Conservation (phyloP, 35 echinoderm and acorn worm species). For the Heliocidaris erythrogramma region DNA sequence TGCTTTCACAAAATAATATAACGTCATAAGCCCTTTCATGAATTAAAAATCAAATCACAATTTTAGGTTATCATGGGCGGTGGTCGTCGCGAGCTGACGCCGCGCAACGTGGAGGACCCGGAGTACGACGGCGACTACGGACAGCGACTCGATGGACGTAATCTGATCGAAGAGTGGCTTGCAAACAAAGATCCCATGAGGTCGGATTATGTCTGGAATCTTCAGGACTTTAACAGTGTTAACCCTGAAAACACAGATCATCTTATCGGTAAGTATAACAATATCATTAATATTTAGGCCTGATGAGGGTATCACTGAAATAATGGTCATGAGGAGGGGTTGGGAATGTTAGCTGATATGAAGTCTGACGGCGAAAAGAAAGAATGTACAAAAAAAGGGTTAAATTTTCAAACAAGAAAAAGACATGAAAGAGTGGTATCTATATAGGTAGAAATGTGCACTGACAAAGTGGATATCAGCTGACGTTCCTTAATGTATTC, state of each 20-base stretch:
- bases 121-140: constrained; percentile 66
- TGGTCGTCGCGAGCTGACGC: constrained; percentile 69
- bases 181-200: constrained; percentile 54
- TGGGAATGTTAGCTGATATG: too few relatives aligned
- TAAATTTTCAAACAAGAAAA: too few relatives aligned
- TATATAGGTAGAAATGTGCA: too few relatives aligned
- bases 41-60: background rate
- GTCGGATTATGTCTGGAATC: constrained; percentile 84
- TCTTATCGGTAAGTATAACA: constrained; percentile 69
- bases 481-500: too few relatives aligned
- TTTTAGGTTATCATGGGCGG: constrained; percentile 86
- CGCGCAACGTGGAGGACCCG: constrained; percentile 54
- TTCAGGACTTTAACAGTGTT: constrained; percentile 65
- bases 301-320: too few relatives aligned
- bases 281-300: background rate
- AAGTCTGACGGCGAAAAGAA: too few relatives aligned
- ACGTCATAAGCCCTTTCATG: too few relatives aligned
- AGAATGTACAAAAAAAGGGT: too few relatives aligned
- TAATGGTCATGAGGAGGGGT: too few relatives aligned
- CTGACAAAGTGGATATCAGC: too few relatives aligned
- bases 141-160: constrained; percentile 65
- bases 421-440: too few relatives aligned
- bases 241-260: constrained; percentile 69
- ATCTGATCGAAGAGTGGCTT: constrained; percentile 90
- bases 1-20: background rate